Base-by-base conservation (phyloP, 1,140 invertebrate genomes). In the Halictus rubicundus region DNA sequence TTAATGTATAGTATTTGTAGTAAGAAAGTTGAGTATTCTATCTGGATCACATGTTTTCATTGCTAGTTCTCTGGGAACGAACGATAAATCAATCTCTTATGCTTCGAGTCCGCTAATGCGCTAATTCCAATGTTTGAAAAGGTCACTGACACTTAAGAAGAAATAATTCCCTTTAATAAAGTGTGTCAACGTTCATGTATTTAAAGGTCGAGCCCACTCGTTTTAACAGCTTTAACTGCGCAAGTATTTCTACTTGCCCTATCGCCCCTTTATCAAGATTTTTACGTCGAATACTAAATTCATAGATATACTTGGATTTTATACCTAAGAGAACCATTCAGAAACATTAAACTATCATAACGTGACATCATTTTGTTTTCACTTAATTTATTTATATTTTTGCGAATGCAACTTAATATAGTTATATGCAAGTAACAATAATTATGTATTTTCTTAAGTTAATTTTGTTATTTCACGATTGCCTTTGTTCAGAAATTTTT, bases 171-270 rank as follows among this genome's bases (percentile, higher is more conserved):
- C 66, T 1, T 25, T 23, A 80, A 68, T 80, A 27, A 65, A 76
- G 21, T 76, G 72, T 76, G 73, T 77, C 73, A 80, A 80, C 37
- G 68, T 73, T 5, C 37, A 19, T 37, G 19, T 61, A 63, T 63
- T 68, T 80, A 76, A 80, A 76, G 73, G 39, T 74, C 70, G 63
- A n/a, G 61, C 23, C 7, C 70, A 72, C 73, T 73, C 52, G 32
- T 60, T 57, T 23, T 59, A 74, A 74, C 66, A 8, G 70, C 16
- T 65, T 49, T 54, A 66, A 60, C 25, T 66, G 39, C 37, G 39
- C 23, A 37, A 37, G n/a, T 64, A 32, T 46, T 78, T 52, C 23
- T 37, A 78, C 23, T 61, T 61, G 46, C 32, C 60, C n/a, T 42
- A 49, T 52, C 23, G n/a, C 23, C 5, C 52, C 64, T 6, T 49